Evolutionary conservation across 2,888 invertebrate genomes (phyloP).

Genomic region (Ariolimax columbianus): DNA sequence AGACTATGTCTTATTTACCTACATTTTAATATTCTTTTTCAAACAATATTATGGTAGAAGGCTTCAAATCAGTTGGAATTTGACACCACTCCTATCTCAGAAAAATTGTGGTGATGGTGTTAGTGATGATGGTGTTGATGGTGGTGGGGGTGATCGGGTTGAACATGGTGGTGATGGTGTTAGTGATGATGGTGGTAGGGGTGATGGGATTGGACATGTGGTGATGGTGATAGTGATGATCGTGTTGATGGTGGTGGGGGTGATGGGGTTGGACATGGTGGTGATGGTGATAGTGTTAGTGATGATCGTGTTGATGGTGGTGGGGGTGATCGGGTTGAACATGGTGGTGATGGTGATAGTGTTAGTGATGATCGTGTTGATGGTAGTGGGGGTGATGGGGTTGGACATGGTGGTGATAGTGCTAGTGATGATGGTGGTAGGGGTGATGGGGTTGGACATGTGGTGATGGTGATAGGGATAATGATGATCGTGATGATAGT

Average conservation of each 20-base stretch:
- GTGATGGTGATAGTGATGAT: constrained; percentile 31
- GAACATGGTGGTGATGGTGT: constrained; percentile 17
- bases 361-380: constrained; percentile 27
- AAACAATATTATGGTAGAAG: too few species aligned
- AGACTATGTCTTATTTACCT: too few species aligned
- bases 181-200: constrained; percentile 26
- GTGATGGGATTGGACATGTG: constrained; percentile 16
- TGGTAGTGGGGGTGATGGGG: constrained; percentile 9
- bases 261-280: background rate
- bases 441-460: background rate
- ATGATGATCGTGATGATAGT: background rate
- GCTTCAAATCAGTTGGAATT: too few species aligned
- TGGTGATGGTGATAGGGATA: background rate
- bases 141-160: constrained; percentile 27
- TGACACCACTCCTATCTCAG: too few species aligned
- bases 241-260: background rate
- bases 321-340: constrained; percentile 21
- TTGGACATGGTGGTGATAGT: constrained; percentile 25
- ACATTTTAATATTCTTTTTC: too few species aligned
- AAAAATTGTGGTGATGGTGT: background rate
- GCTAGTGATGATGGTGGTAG: constrained; percentile 30
- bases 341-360: constrained; percentile 16
- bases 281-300: background rate
- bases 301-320: constrained; percentile 19
- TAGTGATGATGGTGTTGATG: constrained; percentile 8